phyloP scores from a whole-genome alignment of 2,797 vertebrate species.

The Chelon labrosus region DNA sequence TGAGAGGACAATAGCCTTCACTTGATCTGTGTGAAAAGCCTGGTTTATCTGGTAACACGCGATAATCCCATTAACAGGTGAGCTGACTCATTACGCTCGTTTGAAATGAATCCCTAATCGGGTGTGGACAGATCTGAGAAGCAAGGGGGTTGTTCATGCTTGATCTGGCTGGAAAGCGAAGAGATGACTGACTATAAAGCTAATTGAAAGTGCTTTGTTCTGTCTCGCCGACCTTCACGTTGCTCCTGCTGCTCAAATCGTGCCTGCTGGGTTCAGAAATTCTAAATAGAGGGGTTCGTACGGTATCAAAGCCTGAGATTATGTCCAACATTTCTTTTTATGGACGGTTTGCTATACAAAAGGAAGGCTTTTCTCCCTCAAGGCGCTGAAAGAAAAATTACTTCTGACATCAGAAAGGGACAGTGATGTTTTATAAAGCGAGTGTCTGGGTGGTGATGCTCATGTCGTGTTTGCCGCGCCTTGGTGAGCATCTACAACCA shows the following conservation, averaged over 20 bases:
- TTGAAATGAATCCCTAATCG: slow-evolving; percentile 46
- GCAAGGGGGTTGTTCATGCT: slow-evolving; percentile 29
- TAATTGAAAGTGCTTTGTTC: slow-evolving; percentile 64
- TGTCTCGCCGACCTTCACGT: slow-evolving; percentile 39
- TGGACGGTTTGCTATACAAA: slow-evolving; percentile 37
- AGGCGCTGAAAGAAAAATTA: slow-evolving; percentile 39
- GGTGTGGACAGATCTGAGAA: slow-evolving; percentile 35
- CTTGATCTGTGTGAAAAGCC: slow-evolving; percentile 69
- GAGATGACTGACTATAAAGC: slow-evolving; percentile 34
- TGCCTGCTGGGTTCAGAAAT: slow-evolving; percentile 40
- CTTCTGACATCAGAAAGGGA: slow-evolving; percentile 42
- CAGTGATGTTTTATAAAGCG: slow-evolving; percentile 33
- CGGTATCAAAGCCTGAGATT: slow-evolving; percentile 61
- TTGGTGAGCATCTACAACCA: slow-evolving; percentile 9
- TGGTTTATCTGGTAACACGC: slow-evolving; percentile 78
- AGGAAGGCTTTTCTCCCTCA: slow-evolving; percentile 32
- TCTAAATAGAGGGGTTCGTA: slow-evolving; percentile 27
- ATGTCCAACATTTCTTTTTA: slow-evolving; percentile 43
- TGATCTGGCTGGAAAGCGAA: slow-evolving; percentile 54
- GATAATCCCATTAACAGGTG: slow-evolving; percentile 85
- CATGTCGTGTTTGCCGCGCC: slow-evolving; percentile 3
- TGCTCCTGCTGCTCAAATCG: slow-evolving; percentile 36
- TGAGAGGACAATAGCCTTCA: slow-evolving; percentile 57
- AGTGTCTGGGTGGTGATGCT: slow-evolving; percentile 23
- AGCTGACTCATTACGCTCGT: slow-evolving; percentile 67